A percentile compares a stretch with the other conserved stretches of the same genome.
phyloP scores from a whole-genome alignment of 2,113 vertebrate species.

The Bostrychus sinensis region DNA sequence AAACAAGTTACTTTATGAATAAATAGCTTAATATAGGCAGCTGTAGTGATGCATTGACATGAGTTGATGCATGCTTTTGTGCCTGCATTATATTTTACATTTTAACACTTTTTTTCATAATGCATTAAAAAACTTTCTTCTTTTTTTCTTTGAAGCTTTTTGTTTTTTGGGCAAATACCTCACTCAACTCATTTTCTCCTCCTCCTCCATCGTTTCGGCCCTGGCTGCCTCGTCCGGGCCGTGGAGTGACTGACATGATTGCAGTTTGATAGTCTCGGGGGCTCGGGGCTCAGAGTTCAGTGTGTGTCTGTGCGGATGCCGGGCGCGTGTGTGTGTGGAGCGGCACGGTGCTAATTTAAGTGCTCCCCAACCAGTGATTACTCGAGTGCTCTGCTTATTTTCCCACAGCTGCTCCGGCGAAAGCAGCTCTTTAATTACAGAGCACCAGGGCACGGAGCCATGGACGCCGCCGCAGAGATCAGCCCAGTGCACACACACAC shows the following conservation, averaged over 20 bases:
- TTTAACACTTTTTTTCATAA: not conserved
- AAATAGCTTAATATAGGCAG: too few species aligned
- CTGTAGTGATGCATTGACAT: too few species aligned
- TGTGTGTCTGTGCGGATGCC: constrained; percentile 56
- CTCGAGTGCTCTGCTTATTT: constrained; percentile 74
- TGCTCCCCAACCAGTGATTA: constrained; percentile 80
- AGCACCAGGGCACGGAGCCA: constrained; percentile 58
- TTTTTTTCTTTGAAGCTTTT: not conserved
- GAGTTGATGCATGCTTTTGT: not conserved
- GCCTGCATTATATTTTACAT: not conserved
- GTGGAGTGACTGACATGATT: constrained; percentile 58
- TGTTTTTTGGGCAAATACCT: not conserved
- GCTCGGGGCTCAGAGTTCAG: constrained; percentile 40
- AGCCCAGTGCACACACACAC: constrained; percentile 25
- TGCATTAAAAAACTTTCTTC: not conserved
- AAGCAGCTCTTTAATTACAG: constrained; percentile 78
- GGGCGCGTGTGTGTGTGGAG: constrained; percentile 63
- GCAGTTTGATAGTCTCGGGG: constrained; percentile 61
- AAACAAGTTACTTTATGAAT: too few species aligned
- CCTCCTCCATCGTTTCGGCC: constrained; percentile 17
- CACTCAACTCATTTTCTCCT: constrained; percentile 4
- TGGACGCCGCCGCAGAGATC: constrained; percentile 45
- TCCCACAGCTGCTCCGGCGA: constrained; percentile 77
- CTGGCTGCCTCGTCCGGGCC: constrained; percentile 43
- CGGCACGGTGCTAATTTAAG: constrained; percentile 78